Evolutionary conservation across 53 echinoderm and acorn worm genomes (phyloP).

Genomic region (Echinometra lucunter): DNA sequence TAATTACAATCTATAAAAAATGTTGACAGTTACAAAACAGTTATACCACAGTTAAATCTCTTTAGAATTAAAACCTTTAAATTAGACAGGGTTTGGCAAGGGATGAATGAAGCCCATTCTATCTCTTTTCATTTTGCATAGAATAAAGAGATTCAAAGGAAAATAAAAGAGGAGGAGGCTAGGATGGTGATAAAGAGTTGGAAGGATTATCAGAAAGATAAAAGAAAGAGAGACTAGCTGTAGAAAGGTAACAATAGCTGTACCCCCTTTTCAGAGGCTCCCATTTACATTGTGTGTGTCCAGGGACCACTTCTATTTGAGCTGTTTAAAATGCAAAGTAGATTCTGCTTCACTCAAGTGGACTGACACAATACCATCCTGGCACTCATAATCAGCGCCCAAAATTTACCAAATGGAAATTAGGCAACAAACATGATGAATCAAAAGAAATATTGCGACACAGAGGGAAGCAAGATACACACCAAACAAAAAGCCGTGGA

Average conservation of each 20-base stretch:
- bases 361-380: constrained; percentile 40
- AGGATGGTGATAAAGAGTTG: constrained; percentile 30
- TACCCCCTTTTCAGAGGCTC: constrained; percentile 47
- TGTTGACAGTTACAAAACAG: constrained; percentile 56
- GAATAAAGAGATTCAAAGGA: not conserved
- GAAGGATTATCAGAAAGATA: constrained; percentile 40
- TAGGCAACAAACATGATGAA: constrained; percentile 52
- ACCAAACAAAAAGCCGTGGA: constrained; percentile 4
- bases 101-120: not conserved
- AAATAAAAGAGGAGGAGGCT: not conserved
- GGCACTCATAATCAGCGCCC: constrained; percentile 55
- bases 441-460: constrained; percentile 43
- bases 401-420: constrained; percentile 53
- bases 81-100: constrained; percentile 2
- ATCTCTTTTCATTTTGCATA: constrained; percentile 1
- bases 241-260: not conserved
- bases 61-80: constrained; percentile 38
- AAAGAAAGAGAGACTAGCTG: not conserved
- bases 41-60: constrained; percentile 1
- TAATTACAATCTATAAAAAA: constrained; percentile 22
- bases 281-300: constrained; percentile 43
- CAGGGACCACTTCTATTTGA: constrained; percentile 55
- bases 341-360: constrained; percentile 56
- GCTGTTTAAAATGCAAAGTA: constrained; percentile 62
- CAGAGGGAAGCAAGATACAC: not conserved